Evolutionary conservation across 23 tunicate species (phyloP).

Genomic region (Aplidium turbinatum): DNA sequence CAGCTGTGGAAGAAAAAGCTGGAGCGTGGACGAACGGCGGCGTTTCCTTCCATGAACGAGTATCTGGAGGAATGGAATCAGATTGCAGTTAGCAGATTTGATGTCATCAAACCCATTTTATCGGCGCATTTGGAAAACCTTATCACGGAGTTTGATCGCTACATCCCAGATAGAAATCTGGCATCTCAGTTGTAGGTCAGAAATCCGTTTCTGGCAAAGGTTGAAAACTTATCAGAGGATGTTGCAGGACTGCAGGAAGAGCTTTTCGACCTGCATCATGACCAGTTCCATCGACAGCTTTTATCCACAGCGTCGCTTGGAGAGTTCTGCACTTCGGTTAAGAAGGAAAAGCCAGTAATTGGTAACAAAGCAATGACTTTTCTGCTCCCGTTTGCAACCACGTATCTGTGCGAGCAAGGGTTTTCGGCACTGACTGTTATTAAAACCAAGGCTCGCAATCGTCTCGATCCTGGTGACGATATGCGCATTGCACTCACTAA

Average conservation of each 20-base stretch:
- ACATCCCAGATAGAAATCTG: constrained; percentile 37
- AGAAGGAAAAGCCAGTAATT: constrained; percentile 50
- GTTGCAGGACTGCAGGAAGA: too few relatives aligned
- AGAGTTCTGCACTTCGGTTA: constrained; percentile 55
- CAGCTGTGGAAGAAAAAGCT: constrained; percentile 54
- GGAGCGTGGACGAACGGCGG: constrained; percentile 61
- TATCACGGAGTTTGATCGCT: constrained; percentile 73
- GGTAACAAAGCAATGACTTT: constrained; percentile 58
- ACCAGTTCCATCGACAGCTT: too few relatives aligned
- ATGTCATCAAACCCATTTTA: constrained; percentile 52
- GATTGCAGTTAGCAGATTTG: constrained; percentile 49
- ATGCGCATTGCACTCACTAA: too few relatives aligned
- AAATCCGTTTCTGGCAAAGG: too few relatives aligned
- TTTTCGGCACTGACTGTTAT: constrained; percentile 34
- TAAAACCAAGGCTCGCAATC: constrained; percentile 49
- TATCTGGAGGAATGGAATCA: constrained; percentile 57
- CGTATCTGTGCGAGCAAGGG: too few relatives aligned
- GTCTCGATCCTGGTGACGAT: too few relatives aligned
- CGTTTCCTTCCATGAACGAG: constrained; percentile 52
- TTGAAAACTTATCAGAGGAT: too few relatives aligned
- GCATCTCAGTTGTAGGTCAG: too few relatives aligned
- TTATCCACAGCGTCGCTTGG: constrained; percentile 46
- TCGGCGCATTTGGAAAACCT: constrained; percentile 59
- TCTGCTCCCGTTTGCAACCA: constrained; percentile 51
- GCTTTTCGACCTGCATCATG: too few relatives aligned